Conservation (phyloP, 2,797 vertebrate species). For the Clarias fuscus region DNA sequence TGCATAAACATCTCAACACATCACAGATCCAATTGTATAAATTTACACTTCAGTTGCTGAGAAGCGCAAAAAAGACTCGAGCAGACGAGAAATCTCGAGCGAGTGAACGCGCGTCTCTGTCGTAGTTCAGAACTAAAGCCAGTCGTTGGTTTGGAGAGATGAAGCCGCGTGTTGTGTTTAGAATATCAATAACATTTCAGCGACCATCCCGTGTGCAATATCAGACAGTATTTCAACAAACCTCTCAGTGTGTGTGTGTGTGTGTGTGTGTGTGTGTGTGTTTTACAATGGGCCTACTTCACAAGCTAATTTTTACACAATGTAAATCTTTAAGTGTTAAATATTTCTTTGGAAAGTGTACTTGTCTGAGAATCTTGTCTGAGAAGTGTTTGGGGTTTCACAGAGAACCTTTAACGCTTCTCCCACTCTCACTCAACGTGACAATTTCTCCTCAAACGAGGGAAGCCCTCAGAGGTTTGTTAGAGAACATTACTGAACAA, state of each 20-base stretch:
- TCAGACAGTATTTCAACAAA: conserved; percentile 14
- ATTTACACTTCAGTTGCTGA: conserved; percentile 35
- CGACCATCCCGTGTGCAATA: conserved; percentile 1
- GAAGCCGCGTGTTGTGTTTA: neutral
- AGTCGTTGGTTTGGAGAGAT: neutral
- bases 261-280: neutral
- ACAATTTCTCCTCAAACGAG: no score
- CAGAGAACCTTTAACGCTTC: neutral
- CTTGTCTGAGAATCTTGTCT: neutral
- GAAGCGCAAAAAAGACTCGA: neutral
- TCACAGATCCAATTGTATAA: conserved; percentile 38
- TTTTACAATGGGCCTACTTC: conserved; percentile 5
- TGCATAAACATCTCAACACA: conserved; percentile 34
- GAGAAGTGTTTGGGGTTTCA: neutral
- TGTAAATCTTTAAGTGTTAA: conserved; percentile 16
- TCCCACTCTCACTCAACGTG: neutral
- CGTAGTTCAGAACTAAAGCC: neutral
- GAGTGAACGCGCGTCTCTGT: neutral
- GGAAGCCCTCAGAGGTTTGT: no score
- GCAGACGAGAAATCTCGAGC: neutral
- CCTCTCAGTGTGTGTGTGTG: neutral
- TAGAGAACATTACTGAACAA: no score
- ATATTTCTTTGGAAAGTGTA: neutral
- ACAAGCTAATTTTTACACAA: neutral
- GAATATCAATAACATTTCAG: neutral